phyloP scores from a whole-genome alignment of 2,797 vertebrate genomes.

The Adelosebastes latens region DNA sequence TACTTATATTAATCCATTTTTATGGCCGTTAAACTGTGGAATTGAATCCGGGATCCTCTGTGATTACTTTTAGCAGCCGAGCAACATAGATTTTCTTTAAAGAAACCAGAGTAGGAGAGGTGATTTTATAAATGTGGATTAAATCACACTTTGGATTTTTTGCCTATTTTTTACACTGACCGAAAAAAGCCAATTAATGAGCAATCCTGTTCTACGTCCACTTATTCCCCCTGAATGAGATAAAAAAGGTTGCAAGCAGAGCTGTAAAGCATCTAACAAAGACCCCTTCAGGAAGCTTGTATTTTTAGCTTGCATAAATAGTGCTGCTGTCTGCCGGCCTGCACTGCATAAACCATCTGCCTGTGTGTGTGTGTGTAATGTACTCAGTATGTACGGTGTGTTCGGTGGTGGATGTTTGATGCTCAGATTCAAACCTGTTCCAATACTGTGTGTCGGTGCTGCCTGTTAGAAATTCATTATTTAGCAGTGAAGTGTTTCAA shows the following conservation, averaged over 20 bases:
- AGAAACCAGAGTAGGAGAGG: not conserved
- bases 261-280: slow-evolving; percentile 22
- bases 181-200: not conserved
- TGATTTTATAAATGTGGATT: slow-evolving; percentile 7
- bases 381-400: slow-evolving; percentile 48
- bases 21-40: slow-evolving; percentile 39
- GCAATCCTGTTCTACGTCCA: not conserved
- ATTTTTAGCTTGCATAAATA: slow-evolving; percentile 67
- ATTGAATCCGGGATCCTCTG: slow-evolving; percentile 28
- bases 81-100: not conserved
- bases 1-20: slow-evolving; percentile 46
- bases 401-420: slow-evolving; percentile 67
- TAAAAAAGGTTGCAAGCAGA: slow-evolving; percentile 16
- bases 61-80: slow-evolving; percentile 16
- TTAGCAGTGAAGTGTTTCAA: slow-evolving; percentile 88
- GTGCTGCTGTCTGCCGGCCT: slow-evolving; percentile 56
- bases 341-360: slow-evolving; percentile 54
- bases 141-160: not conserved
- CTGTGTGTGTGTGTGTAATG: not conserved
- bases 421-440: slow-evolving; percentile 75
- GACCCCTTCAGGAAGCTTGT: slow-evolving; percentile 42
- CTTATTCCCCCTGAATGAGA: slow-evolving; percentile 2
- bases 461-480: slow-evolving; percentile 85
- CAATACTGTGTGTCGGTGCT: slow-evolving; percentile 64
- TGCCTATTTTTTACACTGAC: not conserved